Base-by-base conservation (phyloP, 2,797 vertebrate species). In the Fringilla coelebs region DNA sequence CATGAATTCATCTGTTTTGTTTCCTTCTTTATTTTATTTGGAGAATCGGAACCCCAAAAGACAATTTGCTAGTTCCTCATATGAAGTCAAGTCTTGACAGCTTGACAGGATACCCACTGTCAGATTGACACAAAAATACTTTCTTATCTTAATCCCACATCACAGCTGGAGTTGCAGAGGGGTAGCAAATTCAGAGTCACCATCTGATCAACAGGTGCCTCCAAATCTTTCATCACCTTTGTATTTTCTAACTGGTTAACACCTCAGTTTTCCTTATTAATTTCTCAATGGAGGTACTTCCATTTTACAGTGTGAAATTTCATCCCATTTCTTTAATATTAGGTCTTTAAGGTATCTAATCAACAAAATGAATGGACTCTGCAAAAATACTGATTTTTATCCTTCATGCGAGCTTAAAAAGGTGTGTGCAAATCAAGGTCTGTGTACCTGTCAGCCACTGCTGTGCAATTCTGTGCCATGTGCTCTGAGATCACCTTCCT, bases 151-250 rank as follows among this genome's bases (percentile, higher is more conserved):
- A 25, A 14, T 80, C 21, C 11, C 24, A 24, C 13, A 17, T 49
- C 26, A 28, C 24, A 88, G 34, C 14, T 66, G 26, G n/a, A 46
- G 7, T 34, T 80, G 48, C 19, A 82, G n/a, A 60, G 21, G 26
- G 26, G 40, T 0, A 9, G 6, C 1, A 88, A 76, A 80, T 73
- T 79, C 43, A 49, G 31, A 36, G 17, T 41, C 38, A 24, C 3
- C 10, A 4, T 62, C 57, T 86, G 52, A 90, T 51, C 32, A 34
- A 65, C 7, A 0, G 0, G 3, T 38, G 6, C 11, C 11, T 41
- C 16, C 28, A 63, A 66, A 41, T 26, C 28, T 34, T 65, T 63
- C 17, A 82, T 17, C 17, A 57, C 3, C 9, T 75, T 51, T 60
- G 7, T 46, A 18, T 80, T 85, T 88, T 80, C 5, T 31, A 70